Conservation (phyloP, 1,140 invertebrate species). For the Dreissena polymorpha region DNA sequence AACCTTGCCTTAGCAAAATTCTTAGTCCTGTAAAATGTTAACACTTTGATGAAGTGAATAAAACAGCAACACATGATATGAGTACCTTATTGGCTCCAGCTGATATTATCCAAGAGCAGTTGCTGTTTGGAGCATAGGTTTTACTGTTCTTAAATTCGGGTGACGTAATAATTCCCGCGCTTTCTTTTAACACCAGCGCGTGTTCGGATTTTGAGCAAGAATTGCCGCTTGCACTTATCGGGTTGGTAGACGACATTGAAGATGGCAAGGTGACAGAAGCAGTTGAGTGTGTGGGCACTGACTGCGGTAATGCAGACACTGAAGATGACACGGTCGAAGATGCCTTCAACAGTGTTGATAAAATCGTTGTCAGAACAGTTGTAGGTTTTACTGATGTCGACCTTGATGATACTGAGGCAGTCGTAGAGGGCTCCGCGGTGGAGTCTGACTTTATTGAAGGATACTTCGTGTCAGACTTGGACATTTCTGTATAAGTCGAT, state of each 20-base stretch:
- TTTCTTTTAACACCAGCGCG: background rate
- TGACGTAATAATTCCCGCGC: conserved; percentile 4
- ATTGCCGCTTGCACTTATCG: background rate
- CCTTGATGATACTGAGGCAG: background rate
- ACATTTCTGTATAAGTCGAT: too few relatives aligned
- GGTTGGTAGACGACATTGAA: too few relatives aligned
- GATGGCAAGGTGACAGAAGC: background rate
- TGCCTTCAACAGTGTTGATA: background rate
- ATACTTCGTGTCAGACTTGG: too few relatives aligned
- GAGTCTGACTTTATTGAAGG: background rate
- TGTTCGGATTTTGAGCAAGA: background rate
- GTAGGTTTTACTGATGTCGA: background rate
- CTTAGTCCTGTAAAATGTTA: background rate
- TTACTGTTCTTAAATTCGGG: conserved; percentile 13
- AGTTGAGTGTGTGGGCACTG: background rate
- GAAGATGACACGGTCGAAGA: background rate
- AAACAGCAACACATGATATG: background rate
- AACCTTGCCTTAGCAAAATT: background rate
- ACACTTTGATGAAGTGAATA: background rate
- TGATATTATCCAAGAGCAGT: conserved; percentile 6
- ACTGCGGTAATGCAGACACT: background rate
- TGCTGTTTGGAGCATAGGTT: conserved; percentile 7
- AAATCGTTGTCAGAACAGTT: background rate
- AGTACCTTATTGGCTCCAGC: conserved; percentile 14
- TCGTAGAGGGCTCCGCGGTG: background rate